phyloP scores from a whole-genome alignment of 2,797 vertebrate species.

The Pangasius djambal region DNA sequence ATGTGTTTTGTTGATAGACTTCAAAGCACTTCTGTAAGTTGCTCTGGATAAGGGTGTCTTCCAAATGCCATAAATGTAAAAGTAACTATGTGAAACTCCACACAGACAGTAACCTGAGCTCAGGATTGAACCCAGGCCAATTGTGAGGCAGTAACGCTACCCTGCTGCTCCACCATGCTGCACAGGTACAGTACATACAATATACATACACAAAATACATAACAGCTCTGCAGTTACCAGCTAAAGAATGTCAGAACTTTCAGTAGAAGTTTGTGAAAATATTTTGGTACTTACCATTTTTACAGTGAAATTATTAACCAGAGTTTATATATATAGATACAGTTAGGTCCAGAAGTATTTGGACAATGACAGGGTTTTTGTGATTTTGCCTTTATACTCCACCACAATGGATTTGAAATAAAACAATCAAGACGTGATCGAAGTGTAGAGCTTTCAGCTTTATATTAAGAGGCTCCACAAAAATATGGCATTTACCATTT shows the following conservation, averaged over 20 bases:
- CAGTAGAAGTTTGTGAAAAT: background rate
- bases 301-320: too few species aligned
- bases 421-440: too few species aligned
- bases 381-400: too few species aligned
- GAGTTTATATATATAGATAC: too few species aligned
- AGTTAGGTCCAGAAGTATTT: too few species aligned
- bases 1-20: background rate
- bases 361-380: too few species aligned
- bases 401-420: too few species aligned
- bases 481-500: too few species aligned
- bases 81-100: background rate
- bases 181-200: background rate
- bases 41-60: background rate
- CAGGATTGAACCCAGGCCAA: background rate
- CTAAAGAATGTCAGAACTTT: background rate
- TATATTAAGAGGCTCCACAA: too few species aligned
- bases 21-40: background rate
- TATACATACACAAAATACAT: too few species aligned
- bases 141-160: background rate
- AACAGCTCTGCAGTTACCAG: background rate
- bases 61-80: background rate
- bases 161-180: too few species aligned
- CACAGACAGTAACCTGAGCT: background rate
- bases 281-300: background rate
- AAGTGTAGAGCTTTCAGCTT: too few species aligned